phyloP scores from a whole-genome alignment of 2,797 vertebrate species.

The Rhinogobio ventralis region DNA sequence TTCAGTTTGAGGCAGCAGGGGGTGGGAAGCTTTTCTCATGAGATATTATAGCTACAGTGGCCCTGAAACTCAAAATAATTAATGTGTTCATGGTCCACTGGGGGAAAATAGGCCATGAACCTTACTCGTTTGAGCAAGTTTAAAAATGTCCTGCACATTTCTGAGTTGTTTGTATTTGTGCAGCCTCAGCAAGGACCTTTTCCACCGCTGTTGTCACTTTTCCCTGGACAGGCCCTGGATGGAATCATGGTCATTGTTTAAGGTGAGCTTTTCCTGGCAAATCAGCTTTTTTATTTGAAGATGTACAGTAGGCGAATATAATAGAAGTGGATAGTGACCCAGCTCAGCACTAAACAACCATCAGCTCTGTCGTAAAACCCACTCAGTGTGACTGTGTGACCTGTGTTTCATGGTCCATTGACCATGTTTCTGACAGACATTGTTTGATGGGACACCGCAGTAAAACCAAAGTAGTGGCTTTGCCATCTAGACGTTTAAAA shows the following conservation, averaged over 20 bases:
- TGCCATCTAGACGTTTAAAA: conserved; percentile 4
- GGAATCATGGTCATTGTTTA: conserved; percentile 21
- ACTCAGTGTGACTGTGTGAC: conserved; percentile 37
- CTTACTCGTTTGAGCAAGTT: conserved; percentile 32
- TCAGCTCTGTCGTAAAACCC: conserved; percentile 54
- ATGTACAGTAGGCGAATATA: neutral
- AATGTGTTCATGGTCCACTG: conserved; percentile 56
- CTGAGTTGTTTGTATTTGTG: conserved; percentile 47
- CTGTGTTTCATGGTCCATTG: conserved; percentile 54
- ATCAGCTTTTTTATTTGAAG: conserved; percentile 20
- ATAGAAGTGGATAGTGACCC: conserved; percentile 41
- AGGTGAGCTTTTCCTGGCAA: conserved; percentile 10
- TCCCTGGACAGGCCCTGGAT: conserved; percentile 3
- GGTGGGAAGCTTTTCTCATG: conserved; percentile 54
- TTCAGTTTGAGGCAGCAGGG: conserved; percentile 52
- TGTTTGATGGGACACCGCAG: conserved; percentile 22
- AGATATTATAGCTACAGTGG: conserved; percentile 58
- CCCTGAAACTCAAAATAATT: conserved; percentile 66
- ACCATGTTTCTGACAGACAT: conserved; percentile 39
- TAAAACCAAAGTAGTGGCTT: neutral
- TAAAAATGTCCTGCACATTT: conserved; percentile 37
- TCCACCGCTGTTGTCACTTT: conserved; percentile 15
- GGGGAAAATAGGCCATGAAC: conserved; percentile 37
- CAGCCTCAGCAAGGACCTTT: conserved; percentile 38
- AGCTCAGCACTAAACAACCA: conserved; percentile 35